Evolutionary conservation across 1,140 invertebrate genomes (phyloP).

Genomic region (Listronotus bonariensis): DNA sequence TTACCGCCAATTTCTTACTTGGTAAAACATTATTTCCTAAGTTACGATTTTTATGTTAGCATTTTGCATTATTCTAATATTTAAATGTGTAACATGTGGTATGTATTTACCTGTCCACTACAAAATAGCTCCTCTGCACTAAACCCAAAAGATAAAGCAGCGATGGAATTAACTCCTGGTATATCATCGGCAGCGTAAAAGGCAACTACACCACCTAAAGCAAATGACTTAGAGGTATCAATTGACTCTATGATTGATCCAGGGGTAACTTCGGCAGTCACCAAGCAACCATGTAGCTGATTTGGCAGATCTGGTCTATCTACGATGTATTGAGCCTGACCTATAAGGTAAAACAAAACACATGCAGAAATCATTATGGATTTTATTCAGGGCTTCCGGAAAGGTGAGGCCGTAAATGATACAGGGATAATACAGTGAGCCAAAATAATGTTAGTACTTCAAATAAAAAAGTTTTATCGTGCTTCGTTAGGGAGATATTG

Average conservation of each 20-base stretch:
- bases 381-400: no score
- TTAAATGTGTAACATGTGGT: not conserved
- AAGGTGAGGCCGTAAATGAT: no score
- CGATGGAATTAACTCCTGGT: conserved; percentile 71
- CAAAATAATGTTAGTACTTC: no score
- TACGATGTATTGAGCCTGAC: conserved; percentile 70
- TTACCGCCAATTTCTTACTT: conserved; percentile 55
- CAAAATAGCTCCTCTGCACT: conserved; percentile 62
- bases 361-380: no score
- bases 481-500: no score
- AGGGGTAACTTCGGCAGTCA: conserved; percentile 60
- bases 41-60: not conserved
- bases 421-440: no score
- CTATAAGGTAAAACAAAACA: conserved; percentile 33
- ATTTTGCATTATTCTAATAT: not conserved
- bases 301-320: conserved; percentile 61
- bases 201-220: conserved; percentile 69
- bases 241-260: conserved; percentile 60
- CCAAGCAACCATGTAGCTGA: conserved; percentile 69
- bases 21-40: conserved; percentile 56
- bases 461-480: no score
- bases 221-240: conserved; percentile 65
- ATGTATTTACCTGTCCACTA: conserved; percentile 54
- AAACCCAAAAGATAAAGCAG: conserved; percentile 44
- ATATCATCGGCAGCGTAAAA: conserved; percentile 78